A percentile compares a stretch with the other conserved stretches of the same genome.
Evolutionary conservation across 2,113 vertebrate genomes (phyloP).

Genomic region (Mobula hypostoma): DNA sequence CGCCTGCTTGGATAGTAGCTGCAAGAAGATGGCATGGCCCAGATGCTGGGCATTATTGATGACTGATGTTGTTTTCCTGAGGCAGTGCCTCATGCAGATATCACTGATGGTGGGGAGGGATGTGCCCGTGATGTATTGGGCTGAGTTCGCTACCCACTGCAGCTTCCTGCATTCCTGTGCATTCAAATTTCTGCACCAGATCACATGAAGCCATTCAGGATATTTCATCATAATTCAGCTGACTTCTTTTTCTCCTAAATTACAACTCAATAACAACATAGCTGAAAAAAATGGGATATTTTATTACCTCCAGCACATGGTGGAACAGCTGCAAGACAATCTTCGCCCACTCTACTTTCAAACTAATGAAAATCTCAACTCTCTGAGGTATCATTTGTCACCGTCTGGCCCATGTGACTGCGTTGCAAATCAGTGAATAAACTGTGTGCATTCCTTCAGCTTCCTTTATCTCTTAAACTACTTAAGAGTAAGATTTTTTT

Average conservation of each 20-base stretch:
- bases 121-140: no score
- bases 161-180: no score
- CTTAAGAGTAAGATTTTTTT: no score
- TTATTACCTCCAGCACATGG: neutral
- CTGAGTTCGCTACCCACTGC: no score
- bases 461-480: neutral
- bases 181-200: no score
- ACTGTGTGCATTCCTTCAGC: neutral
- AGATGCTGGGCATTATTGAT: no score
- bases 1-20: no score
- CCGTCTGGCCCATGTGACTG: neutral
- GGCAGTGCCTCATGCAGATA: no score
- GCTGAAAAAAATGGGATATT: neutral
- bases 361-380: neutral
- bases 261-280: neutral
- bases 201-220: no score
- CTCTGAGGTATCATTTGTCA: neutral
- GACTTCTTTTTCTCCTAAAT: neutral
- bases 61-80: no score
- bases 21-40: no score
- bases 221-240: neutral
- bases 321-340: neutral
- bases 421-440: neutral
- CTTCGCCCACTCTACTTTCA: neutral
- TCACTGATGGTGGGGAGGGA: no score